phyloP scores from a whole-genome alignment of 1,140 invertebrate species.

The Heliconius hermathena region DNA sequence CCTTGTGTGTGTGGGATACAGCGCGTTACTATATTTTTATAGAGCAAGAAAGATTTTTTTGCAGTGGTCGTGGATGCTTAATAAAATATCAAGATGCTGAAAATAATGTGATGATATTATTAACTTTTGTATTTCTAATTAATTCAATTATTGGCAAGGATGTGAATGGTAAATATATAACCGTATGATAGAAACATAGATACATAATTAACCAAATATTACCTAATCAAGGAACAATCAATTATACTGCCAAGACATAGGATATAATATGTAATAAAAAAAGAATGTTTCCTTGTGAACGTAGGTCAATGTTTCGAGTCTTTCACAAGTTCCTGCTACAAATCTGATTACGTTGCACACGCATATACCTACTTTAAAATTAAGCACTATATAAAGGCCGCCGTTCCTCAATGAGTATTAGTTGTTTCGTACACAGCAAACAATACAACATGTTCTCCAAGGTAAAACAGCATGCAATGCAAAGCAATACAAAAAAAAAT shows the following conservation, averaged over 20 bases:
- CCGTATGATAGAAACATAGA: neutral
- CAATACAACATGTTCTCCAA: conserved; percentile 42
- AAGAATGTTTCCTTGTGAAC: conserved; percentile 32
- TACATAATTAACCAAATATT: neutral
- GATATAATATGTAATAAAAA: conserved; percentile 11
- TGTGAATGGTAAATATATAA: neutral
- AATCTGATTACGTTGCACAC: conserved; percentile 26
- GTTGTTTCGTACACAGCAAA: conserved; percentile 36
- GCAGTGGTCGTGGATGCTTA: too few species aligned
- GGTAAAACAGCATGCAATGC: conserved; percentile 16
- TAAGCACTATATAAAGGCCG: conserved; percentile 34
- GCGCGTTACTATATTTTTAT: too few species aligned
- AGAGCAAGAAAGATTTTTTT: too few species aligned
- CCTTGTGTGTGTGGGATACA: too few species aligned
- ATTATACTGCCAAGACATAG: neutral
- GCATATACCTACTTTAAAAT: conserved; percentile 28
- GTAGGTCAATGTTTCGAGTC: conserved; percentile 34
- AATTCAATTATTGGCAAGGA: neutral
- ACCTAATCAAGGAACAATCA: neutral
- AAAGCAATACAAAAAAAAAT: neutral
- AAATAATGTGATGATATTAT: neutral
- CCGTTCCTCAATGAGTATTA: conserved; percentile 26
- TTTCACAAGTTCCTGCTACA: conserved; percentile 38
- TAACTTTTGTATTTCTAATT: neutral
- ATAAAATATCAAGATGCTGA: too few species aligned